A percentile compares a stretch with the other conserved stretches of the same genome.
These are phyloP conservation scores for Rhea americana DNA, from an alignment of 2,113 vertebrate species.

Conservation along the genomic window DNA sequence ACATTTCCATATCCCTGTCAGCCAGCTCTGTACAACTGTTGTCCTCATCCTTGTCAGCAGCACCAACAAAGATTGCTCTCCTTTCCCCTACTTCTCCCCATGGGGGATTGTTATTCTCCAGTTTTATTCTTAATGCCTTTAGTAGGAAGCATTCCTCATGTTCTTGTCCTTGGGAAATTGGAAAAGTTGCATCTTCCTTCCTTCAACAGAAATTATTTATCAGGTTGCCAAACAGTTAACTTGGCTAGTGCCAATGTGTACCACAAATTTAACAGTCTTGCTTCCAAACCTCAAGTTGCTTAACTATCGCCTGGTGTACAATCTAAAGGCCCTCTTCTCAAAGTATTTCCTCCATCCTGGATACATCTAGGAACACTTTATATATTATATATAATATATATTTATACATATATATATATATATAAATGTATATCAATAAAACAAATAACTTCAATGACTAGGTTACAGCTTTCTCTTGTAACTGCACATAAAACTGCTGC, in stretches of 20 bases:
- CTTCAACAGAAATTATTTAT: neutral
- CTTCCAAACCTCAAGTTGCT: neutral
- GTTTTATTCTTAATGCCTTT: conserved; percentile 34
- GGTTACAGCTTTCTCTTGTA: neutral
- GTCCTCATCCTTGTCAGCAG: conserved; percentile 73
- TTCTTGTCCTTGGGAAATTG: neutral
- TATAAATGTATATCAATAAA: too few species aligned
- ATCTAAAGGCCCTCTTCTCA: neutral
- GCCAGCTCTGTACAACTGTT: conserved; percentile 73
- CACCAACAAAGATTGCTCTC: conserved; percentile 65
- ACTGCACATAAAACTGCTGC: accelerated
- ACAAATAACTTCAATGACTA: neutral
- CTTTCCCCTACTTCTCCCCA: neutral
- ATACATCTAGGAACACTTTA: neutral
- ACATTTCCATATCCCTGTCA: conserved; percentile 75
- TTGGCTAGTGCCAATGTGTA: neutral
- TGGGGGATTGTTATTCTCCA: conserved; percentile 31
- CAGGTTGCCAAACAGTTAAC: conserved; percentile 7
- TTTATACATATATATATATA: too few species aligned
- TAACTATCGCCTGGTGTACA: neutral
- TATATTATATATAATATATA: too few species aligned
- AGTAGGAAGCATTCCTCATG: neutral
- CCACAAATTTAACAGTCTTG: neutral
- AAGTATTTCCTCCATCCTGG: neutral
- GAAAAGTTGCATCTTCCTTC: neutral